phyloP scores from a whole-genome alignment of 92 coral and sea anemone genomes.

The Parazoanthus swiftii region DNA sequence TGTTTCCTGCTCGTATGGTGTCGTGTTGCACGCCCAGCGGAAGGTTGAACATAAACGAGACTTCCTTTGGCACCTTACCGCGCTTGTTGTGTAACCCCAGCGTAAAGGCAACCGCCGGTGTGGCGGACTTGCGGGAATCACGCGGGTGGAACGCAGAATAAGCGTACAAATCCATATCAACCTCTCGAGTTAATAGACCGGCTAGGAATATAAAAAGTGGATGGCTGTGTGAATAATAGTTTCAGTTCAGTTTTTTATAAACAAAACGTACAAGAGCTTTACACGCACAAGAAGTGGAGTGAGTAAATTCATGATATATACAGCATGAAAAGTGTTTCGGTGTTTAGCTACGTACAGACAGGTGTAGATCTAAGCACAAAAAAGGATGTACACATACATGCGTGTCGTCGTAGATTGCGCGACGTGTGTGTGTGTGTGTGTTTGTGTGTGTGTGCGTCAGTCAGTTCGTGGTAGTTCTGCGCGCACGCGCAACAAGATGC shows the following conservation, averaged over 20 bases:
- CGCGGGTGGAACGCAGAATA: slow-evolving; percentile 81
- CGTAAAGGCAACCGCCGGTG: slow-evolving; percentile 87
- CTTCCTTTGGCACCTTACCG: slow-evolving; percentile 51
- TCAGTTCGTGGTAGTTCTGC: too few species aligned
- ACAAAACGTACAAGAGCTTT: not conserved
- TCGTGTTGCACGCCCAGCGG: slow-evolving; percentile 89
- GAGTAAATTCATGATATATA: too few species aligned
- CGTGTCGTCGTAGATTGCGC: too few species aligned
- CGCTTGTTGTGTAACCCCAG: slow-evolving; percentile 63
- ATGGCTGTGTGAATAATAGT: not conserved
- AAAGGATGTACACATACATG: too few species aligned
- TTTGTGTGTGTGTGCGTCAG: too few species aligned
- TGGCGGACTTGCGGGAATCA: slow-evolving; percentile 72
- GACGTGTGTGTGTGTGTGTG: too few species aligned
- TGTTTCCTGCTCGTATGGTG: slow-evolving; percentile 77
- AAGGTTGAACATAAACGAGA: slow-evolving; percentile 76
- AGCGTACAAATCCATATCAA: slow-evolving; percentile 79
- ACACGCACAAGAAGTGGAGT: too few species aligned
- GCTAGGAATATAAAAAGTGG: slow-evolving; percentile 38
- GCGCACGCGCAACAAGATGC: too few species aligned
- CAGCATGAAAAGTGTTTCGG: too few species aligned
- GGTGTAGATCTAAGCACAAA: too few species aligned
- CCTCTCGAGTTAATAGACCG: slow-evolving; percentile 60
- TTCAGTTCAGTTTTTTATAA: not conserved
- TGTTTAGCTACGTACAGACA: too few species aligned